phyloP scores from a whole-genome alignment of 2,797 vertebrate genomes.

The Clarias laeviceps region DNA sequence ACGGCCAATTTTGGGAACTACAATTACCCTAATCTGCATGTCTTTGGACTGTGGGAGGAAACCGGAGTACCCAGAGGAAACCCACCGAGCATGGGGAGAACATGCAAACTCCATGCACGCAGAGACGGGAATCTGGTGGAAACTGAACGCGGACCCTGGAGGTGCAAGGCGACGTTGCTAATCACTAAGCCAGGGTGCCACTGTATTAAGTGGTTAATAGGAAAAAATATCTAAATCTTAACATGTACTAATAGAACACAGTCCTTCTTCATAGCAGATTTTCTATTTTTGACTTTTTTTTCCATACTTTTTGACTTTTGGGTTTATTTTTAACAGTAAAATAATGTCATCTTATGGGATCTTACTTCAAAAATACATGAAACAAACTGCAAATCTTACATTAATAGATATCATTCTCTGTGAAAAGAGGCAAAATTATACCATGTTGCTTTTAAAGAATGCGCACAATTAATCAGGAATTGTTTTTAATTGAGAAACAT shows the following conservation, averaged over 20 bases:
- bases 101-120: too few species aligned
- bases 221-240: not conserved
- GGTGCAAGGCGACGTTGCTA: too few species aligned
- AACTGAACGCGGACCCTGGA: too few species aligned
- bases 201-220: too few species aligned
- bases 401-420: not conserved
- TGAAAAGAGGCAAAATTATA: not conserved
- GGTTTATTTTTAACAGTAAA: not conserved
- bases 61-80: too few species aligned
- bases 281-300: too few species aligned
- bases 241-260: not conserved
- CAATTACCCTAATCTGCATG: too few species aligned
- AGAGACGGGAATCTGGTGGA: too few species aligned
- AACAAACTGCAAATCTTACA: not conserved
- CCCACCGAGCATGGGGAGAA: too few species aligned
- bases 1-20: too few species aligned
- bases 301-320: not conserved
- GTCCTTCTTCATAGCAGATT: not conserved
- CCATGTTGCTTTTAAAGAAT: constrained; percentile 1
- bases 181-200: too few species aligned
- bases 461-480: constrained; percentile 9
- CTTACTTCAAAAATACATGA: not conserved
- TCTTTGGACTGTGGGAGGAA: too few species aligned
- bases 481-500: constrained; percentile 27
- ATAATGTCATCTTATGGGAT: not conserved